Conservation (phyloP, 1,140 invertebrate genomes). For the Phocides pigmalion region DNA sequence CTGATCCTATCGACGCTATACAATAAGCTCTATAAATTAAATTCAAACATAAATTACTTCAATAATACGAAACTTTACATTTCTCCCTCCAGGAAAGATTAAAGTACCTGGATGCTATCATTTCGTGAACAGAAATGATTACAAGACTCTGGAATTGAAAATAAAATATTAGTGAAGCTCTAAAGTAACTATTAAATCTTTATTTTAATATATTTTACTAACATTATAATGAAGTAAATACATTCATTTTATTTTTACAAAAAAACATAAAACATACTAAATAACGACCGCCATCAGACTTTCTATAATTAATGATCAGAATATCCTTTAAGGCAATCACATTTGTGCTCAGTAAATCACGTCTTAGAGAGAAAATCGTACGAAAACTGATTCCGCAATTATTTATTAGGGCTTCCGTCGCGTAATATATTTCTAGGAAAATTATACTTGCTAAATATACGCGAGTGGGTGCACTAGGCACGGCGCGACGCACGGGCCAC, state of each 20-base stretch:
- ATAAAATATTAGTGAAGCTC: not conserved
- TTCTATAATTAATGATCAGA: slow-evolving; percentile 20
- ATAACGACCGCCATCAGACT: not conserved
- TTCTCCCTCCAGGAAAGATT: not conserved
- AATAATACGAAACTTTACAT: not conserved
- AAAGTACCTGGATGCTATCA: not conserved
- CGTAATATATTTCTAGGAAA: slow-evolving; percentile 70
- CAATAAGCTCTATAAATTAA: slow-evolving; percentile 22
- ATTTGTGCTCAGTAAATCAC: slow-evolving; percentile 28
- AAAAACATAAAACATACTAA: not conserved
- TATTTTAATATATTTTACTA: not conserved
- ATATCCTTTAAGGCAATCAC: slow-evolving; percentile 7
- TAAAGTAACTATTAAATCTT: not conserved
- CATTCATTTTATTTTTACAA: not conserved
- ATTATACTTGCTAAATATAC: slow-evolving; percentile 76
- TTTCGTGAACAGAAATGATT: not conserved
- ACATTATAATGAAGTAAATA: too few relatives aligned
- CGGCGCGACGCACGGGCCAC: slow-evolving; percentile 50
- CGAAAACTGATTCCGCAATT: slow-evolving; percentile 42
- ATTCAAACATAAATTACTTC: slow-evolving; percentile 2
- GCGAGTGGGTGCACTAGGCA: slow-evolving; percentile 53
- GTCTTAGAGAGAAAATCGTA: slow-evolving; percentile 22
- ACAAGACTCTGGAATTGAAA: not conserved
- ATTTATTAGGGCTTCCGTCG: slow-evolving; percentile 66
- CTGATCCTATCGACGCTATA: slow-evolving; percentile 1